Percentiles rank a stretch among this genome's conserved stretches.
These are phyloP conservation scores for Homalodisca vitripennis DNA, from an alignment of 1,140 invertebrate genomes.

Conservation along the genomic window DNA sequence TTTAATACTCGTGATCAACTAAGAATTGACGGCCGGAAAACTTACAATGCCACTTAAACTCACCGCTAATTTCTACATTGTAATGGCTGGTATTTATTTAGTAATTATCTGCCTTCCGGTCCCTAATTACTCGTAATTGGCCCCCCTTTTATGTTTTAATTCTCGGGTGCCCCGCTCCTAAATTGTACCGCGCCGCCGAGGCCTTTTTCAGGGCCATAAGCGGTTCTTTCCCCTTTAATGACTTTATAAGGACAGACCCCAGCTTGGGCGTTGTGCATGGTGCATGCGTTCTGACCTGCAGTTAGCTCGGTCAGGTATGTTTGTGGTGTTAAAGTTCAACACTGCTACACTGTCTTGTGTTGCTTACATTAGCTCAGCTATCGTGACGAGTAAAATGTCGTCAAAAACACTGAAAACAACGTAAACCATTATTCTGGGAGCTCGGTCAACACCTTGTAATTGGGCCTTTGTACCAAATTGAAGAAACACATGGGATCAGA, in stretches of 20 bases:
- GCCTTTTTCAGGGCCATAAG: not conserved
- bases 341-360: too few relatives aligned
- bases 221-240: not conserved
- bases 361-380: too few relatives aligned
- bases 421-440: too few relatives aligned
- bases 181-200: not conserved
- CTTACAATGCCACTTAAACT: too few relatives aligned
- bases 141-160: constrained; percentile 10
- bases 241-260: not conserved
- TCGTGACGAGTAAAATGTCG: too few relatives aligned
- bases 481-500: too few relatives aligned
- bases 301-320: too few relatives aligned
- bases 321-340: too few relatives aligned
- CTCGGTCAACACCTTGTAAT: too few relatives aligned
- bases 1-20: not conserved
- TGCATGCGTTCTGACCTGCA: not conserved
- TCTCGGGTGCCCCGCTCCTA: not conserved
- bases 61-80: not conserved
- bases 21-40: not conserved
- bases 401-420: too few relatives aligned
- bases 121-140: not conserved
- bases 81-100: constrained; percentile 3
- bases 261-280: not conserved
- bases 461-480: too few relatives aligned
- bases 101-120: constrained; percentile 11